These are phyloP conservation scores for Podarcis muralis DNA, from an alignment of 2,113 vertebrate species.

Conservation along the genomic window DNA sequence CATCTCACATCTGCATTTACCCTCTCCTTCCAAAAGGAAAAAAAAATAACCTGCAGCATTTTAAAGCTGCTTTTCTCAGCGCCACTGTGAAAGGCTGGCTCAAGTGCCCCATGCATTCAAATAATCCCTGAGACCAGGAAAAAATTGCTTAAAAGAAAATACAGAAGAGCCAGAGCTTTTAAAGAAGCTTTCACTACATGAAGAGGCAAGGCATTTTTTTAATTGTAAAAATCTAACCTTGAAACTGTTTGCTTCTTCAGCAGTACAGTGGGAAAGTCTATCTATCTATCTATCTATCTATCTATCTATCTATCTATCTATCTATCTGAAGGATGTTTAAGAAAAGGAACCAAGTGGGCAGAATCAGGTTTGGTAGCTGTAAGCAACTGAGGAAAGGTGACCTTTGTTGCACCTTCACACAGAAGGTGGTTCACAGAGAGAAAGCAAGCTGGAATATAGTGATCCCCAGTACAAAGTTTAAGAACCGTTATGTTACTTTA, in stretches of 20 bases:
- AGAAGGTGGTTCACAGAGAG: background rate
- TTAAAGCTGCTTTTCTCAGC: conserved; percentile 46
- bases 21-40: conserved; percentile 28
- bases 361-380: background rate
- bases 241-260: conserved; percentile 37
- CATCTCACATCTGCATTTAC: conserved; percentile 34
- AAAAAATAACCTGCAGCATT: conserved; percentile 31
- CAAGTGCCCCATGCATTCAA: background rate
- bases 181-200: background rate
- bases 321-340: too few species aligned
- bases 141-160: background rate
- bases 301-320: too few species aligned
- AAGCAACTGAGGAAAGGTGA: background rate
- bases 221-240: conserved; percentile 20
- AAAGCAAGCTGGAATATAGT: background rate
- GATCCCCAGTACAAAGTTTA: background rate
- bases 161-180: background rate
- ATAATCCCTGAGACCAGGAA: background rate
- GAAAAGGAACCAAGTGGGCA: background rate
- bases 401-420: background rate
- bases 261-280: background rate
- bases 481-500: background rate
- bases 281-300: too few species aligned
- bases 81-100: conserved; percentile 24
- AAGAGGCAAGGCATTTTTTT: too few species aligned